Percentiles rank a stretch among this genome's conserved stretches.
Evolutionary conservation across 2,888 invertebrate genomes (phyloP).

Genomic region (Lycophotia porphyrea): DNA sequence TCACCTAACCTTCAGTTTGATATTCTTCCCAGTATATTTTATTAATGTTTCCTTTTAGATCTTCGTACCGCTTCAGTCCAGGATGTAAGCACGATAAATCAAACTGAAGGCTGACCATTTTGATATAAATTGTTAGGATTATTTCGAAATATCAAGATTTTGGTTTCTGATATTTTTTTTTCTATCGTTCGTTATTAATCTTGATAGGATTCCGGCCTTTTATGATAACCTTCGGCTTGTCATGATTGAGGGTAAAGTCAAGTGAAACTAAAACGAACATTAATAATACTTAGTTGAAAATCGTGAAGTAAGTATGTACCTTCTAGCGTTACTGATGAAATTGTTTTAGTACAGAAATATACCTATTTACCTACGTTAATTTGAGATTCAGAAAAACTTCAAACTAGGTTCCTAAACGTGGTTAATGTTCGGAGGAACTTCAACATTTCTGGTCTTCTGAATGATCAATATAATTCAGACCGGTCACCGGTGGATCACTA

Average conservation of each 20-base stretch:
- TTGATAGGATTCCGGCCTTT: slow-evolving; percentile 37
- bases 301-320: background rate
- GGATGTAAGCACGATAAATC: slow-evolving; percentile 45
- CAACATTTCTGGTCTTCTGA: background rate
- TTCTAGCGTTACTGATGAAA: background rate
- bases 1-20: slow-evolving; percentile 16
- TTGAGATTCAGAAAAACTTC: background rate
- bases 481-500: background rate
- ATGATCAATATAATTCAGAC: background rate
- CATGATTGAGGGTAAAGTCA: slow-evolving; percentile 20
- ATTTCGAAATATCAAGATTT: slow-evolving; percentile 5
- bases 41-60: slow-evolving; percentile 21
- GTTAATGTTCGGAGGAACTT: background rate
- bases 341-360: slow-evolving; percentile 4
- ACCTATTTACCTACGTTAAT: background rate
- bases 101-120: slow-evolving; percentile 42
- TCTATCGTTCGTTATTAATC: slow-evolving; percentile 38
- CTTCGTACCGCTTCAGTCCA: slow-evolving; percentile 1
- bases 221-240: slow-evolving; percentile 31
- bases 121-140: slow-evolving; percentile 35
- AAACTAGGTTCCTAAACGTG: background rate
- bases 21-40: slow-evolving; percentile 12
- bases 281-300: slow-evolving; percentile 34
- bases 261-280: slow-evolving; percentile 29
- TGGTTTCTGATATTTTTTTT: slow-evolving; percentile 35